These are phyloP conservation scores for Terrapene triunguis DNA, from an alignment of 2,113 vertebrate species.

Conservation along the genomic window DNA sequence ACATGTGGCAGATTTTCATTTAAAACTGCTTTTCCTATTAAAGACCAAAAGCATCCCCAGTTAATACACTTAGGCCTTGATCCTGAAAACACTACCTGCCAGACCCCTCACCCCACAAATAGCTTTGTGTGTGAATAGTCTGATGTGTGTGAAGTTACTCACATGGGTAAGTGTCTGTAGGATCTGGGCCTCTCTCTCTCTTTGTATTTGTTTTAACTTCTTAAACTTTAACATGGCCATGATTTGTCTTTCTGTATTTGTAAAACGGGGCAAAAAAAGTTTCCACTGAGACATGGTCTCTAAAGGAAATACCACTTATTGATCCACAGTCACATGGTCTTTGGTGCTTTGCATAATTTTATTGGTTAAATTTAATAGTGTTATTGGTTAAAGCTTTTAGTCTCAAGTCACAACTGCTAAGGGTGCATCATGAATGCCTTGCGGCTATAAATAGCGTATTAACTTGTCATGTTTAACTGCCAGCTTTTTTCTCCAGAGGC, in stretches of 20 bases:
- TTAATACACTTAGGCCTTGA: background rate
- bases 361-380: constrained; percentile 64
- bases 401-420: constrained; percentile 31
- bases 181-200: background rate
- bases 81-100: background rate
- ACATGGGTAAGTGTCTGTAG: background rate
- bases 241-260: background rate
- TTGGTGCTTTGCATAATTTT: constrained; percentile 58
- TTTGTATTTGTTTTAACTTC: background rate
- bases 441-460: constrained; percentile 65
- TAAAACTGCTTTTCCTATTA: background rate
- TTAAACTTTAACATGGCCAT: background rate
- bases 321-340: background rate
- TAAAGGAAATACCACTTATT: constrained; percentile 47
- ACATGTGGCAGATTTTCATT: background rate
- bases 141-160: background rate
- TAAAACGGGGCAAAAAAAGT: background rate
- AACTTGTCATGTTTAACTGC: constrained; percentile 71
- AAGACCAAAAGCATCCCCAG: background rate
- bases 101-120: fast-evolving
- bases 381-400: constrained; percentile 71
- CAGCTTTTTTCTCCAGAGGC: constrained; percentile 65
- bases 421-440: constrained; percentile 51
- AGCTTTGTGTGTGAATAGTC: background rate
- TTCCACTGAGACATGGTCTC: constrained; percentile 11